Evolutionary conservation across 2,797 vertebrate genomes (phyloP).

Genomic region (Syngnathus acus): DNA sequence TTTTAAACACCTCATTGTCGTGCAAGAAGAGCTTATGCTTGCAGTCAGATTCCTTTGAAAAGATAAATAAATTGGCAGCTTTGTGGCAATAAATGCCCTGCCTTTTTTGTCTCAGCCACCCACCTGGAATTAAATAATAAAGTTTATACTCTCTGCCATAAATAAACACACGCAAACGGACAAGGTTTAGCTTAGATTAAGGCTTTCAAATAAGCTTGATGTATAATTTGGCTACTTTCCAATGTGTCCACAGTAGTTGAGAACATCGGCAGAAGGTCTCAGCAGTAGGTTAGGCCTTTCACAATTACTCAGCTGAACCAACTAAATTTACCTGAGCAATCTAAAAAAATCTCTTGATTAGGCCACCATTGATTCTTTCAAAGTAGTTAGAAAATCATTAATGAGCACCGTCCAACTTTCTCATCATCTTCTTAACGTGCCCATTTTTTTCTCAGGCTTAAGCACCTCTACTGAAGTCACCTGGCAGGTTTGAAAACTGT

Average conservation of each 20-base stretch:
- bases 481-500: neutral
- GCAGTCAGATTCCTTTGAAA: slow-evolving; percentile 5
- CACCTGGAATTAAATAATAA: neutral
- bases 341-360: neutral
- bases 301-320: neutral
- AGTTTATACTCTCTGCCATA: neutral
- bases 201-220: neutral
- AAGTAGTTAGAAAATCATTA: neutral
- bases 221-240: neutral
- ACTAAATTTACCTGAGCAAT: neutral
- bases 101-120: neutral
- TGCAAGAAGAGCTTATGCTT: neutral
- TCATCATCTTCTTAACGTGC: neutral
- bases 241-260: neutral
- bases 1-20: neutral
- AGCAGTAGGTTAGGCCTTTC: neutral
- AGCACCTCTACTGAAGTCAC: neutral
- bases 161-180: neutral
- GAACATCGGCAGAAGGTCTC: neutral
- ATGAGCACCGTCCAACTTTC: neutral
- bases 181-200: neutral
- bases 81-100: neutral
- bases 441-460: neutral
- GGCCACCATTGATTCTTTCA: neutral
- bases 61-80: slow-evolving; percentile 3